Base-by-base conservation (phyloP, 2,113 vertebrate genomes). In the Potamarius usumacintae region DNA sequence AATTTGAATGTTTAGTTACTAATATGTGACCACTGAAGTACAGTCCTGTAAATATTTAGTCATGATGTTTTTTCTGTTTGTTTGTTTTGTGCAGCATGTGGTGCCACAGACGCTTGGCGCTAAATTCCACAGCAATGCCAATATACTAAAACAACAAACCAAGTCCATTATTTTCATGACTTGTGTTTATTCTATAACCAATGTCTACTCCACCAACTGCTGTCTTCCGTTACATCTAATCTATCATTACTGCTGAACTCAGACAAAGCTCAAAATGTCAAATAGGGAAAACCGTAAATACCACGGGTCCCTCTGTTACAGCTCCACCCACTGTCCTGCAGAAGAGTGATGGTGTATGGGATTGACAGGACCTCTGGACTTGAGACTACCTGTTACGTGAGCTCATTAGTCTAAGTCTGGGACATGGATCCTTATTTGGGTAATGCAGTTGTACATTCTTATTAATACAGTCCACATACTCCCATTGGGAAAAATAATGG, bases 361-460 rank as follows among this genome's bases (percentile, higher is more conserved):
- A n/a, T 57, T 63, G 71, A 27, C 2, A 18, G 30, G 42, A 14
- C 22, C 65, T 48, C 17, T 34, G 25, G 72, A 62, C 55, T 86
- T 17, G 10, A n/a, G 82, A 55, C 88, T 72, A 84, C 34, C 27
- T 42, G 82, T 65, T 84, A 89, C 67, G 62, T 83, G 48, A 15
- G 9, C 62, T 86, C 58, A 84, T 84, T 89, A 84, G 74, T 82
- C 18, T 86, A 74, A 52, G 82, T n/a, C 67, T 18, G 58, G 25
- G 50, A 27, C 27, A 0, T 81, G 2, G 53, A 53, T 74, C 78
- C 77, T 76, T 25, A 82, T 57, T 69, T 53, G 78, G 74, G 30
- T 42, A 4, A 20, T 69, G 63, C 65, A 84, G 14, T 74, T 63
- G 79, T 7, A 74, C 48, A 42, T 27, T 78, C 15, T 15, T 42